Evolutionary conservation across 2,113 vertebrate genomes (phyloP), one percentile per base, ranked within the genome.

Genomic region (Pogonocichla stellata): DNA sequence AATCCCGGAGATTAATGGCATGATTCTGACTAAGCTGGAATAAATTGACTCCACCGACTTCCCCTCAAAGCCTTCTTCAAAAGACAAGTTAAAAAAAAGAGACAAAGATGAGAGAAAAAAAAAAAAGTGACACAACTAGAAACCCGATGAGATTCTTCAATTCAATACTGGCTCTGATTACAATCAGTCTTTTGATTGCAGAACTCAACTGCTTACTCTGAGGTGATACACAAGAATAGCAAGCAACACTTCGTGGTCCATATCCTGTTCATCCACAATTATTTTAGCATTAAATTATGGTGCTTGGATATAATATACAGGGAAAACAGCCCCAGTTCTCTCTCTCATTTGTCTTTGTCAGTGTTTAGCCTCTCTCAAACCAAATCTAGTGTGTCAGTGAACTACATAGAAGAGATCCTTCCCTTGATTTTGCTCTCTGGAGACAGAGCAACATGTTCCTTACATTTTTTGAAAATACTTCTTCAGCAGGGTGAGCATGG

Each of bases 361-460:
- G 34, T 45, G 70, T 69, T 94, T 81, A 88, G 50, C 53, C 69
- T 78, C 74, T 64, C 58, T 65, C 73, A 87, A 87, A 47, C 20
- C 26, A 93, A 75, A 92, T 33, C 23, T 79, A 81, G 23, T 72
- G 14, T 86, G 78, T 88, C 81, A 74, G 86, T 90, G 87, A 94
- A 77, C 77, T 69, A 67, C n/a, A 67, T 2, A 86, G 71, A 61
- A 92, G 70, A 92, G 70, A 92, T 60, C 42, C 26, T 82, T 82
- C 51, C 29, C 40, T 87, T 96, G 72, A 70, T 94, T 90, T 92
- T 86, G 31, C 57, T 92, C 95, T 92, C 73, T 79, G 77, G 75
- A 80, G 72, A 95, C 51, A 45, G 22, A 86, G 23, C 6, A 88
- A 84, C 72, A 34, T 12, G 25, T 92, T 93, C 80, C 80, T 86